These are phyloP conservation scores for Cistogaster globosa DNA, from an alignment of 2,888 invertebrate species.

Conservation along the genomic window DNA sequence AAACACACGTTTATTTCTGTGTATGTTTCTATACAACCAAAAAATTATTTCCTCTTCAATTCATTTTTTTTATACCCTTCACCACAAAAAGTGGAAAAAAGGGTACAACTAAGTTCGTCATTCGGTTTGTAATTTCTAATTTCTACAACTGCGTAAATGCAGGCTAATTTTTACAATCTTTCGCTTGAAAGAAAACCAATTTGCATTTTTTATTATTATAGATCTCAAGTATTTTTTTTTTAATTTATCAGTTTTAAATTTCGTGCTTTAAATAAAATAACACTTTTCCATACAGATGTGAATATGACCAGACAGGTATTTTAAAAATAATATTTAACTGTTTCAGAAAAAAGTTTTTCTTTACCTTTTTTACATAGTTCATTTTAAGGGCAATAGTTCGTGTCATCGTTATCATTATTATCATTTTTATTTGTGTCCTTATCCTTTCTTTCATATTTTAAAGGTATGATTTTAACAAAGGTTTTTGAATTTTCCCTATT, in stretches of 20 bases:
- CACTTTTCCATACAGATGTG: too few species aligned
- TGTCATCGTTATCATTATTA: slow-evolving; percentile 34
- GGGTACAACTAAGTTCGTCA: too few species aligned
- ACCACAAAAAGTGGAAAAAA: too few species aligned
- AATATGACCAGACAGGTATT: background rate
- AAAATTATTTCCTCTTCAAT: slow-evolving; percentile 24
- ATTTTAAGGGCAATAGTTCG: slow-evolving; percentile 64
- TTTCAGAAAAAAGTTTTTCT: slow-evolving; percentile 3
- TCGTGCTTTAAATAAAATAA: too few species aligned
- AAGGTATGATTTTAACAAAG: slow-evolving; percentile 26
- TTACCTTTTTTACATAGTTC: slow-evolving; percentile 38
- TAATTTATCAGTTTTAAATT: too few species aligned
- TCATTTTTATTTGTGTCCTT: slow-evolving; percentile 28
- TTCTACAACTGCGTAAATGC: too few species aligned
- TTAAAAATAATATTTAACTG: too few species aligned
- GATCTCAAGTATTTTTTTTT: too few species aligned
- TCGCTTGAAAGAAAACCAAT: too few species aligned
- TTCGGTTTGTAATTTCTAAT: too few species aligned
- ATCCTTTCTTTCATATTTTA: background rate
- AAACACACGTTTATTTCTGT: background rate
- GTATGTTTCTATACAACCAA: background rate
- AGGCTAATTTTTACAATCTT: too few species aligned
- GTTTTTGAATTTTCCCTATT: slow-evolving; percentile 14
- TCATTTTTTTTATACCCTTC: slow-evolving; percentile 28
- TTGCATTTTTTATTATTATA: too few species aligned